Evolutionary conservation across 2,113 vertebrate species (phyloP).

Genomic region (Nyctibius bracteatus): DNA sequence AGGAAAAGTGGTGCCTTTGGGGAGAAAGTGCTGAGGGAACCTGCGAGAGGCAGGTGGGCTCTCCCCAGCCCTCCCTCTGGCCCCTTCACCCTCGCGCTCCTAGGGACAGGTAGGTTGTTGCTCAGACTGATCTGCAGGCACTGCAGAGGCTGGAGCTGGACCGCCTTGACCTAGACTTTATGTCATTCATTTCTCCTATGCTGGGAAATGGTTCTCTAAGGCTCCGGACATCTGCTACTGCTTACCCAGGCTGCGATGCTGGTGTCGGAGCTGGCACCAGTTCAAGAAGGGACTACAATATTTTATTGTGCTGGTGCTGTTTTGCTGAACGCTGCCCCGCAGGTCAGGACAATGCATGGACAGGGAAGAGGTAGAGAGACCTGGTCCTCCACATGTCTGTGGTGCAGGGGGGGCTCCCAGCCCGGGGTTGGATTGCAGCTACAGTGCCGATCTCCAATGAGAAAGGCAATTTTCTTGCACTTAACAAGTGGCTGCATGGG

Average conservation of each 20-base stretch:
- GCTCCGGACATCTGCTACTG: neutral
- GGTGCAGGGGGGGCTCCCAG: neutral
- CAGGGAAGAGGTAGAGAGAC: neutral
- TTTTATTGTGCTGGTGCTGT: neutral
- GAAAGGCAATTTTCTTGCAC: neutral
- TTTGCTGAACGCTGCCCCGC: neutral
- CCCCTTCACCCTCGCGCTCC: neutral
- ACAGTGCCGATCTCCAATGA: fast-evolving
- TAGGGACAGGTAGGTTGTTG: neutral
- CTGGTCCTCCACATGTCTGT: neutral
- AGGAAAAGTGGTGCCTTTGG: fast-evolving
- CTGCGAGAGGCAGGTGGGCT: neutral
- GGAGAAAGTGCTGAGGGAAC: neutral
- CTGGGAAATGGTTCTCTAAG: neutral
- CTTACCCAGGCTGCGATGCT: neutral
- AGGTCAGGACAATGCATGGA: neutral
- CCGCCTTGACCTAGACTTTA: neutral
- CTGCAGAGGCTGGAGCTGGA: neutral
- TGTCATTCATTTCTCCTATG: neutral
- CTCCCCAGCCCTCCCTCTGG: neutral
- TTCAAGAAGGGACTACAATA: neutral
- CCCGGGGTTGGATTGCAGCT: neutral
- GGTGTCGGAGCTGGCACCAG: neutral
- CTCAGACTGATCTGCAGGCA: neutral
- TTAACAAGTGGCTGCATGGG: neutral